A percentile compares a stretch with the other conserved stretches of the same genome.
phyloP scores from a whole-genome alignment of 2,888 invertebrate genomes.

The Coelogynopora nodosa region DNA sequence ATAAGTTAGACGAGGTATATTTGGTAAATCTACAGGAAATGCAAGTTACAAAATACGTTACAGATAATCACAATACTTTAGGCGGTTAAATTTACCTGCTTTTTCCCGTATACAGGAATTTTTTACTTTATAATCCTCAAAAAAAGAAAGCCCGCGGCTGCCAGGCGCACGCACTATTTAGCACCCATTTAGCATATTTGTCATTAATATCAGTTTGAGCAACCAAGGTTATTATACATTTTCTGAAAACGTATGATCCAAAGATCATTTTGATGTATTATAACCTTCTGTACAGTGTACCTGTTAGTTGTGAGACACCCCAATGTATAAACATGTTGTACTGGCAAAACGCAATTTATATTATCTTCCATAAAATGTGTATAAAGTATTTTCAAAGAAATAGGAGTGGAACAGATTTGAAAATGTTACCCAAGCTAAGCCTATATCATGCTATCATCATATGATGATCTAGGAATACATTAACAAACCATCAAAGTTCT shows the following conservation, averaged over 20 bases:
- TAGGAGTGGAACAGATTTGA: conserved; percentile 10
- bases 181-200: not conserved
- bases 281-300: not conserved
- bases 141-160: no score
- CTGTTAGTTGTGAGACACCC: conserved; percentile 22
- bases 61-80: no score
- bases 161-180: no score
- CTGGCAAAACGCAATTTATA: not conserved
- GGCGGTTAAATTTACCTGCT: no score
- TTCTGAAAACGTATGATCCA: not conserved
- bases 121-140: no score
- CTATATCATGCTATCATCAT: not conserved
- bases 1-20: no score
- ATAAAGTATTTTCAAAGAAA: not conserved
- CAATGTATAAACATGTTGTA: conserved; percentile 1
- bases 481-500: not conserved
- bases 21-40: no score
- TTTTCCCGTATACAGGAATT: no score
- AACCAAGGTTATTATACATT: not conserved
- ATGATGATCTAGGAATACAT: conserved; percentile 18
- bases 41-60: no score
- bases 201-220: not conserved
- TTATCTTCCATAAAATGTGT: conserved; percentile 7
- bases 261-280: not conserved
- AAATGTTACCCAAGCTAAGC: conserved; percentile 13